phyloP scores from a whole-genome alignment of 37 sponge, comb jelly and placozoan genomes.

The Haliclona indistincta region DNA sequence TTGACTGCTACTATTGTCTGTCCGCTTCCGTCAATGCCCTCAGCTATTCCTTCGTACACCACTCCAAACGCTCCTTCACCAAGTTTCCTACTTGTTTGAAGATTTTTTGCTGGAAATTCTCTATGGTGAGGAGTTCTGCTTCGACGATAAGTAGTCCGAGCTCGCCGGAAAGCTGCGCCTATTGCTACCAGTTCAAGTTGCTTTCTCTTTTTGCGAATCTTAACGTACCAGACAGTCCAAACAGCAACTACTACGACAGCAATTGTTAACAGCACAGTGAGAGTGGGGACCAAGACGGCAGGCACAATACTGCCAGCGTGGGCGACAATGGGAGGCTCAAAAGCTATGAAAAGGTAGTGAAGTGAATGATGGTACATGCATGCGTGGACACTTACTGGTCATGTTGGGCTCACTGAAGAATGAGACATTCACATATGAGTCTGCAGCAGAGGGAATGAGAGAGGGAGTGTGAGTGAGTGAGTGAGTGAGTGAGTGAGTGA shows the following conservation, averaged over 20 bases:
- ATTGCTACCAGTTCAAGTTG: conserved; percentile 19
- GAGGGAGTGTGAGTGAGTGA: too few species aligned
- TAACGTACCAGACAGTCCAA: conserved; percentile 28
- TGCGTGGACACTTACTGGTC: too few species aligned
- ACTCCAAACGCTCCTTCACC: conserved; percentile 73
- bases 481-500: too few species aligned
- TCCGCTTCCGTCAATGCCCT: conserved; percentile 11
- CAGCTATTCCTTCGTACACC: conserved; percentile 40
- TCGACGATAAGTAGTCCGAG: background rate
- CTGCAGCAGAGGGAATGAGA: too few species aligned
- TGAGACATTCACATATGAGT: too few species aligned
- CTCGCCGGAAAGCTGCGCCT: conserved; percentile 15
- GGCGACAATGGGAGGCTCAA: too few species aligned
- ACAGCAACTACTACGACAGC: background rate
- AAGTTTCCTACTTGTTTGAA: conserved; percentile 19
- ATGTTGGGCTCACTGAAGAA: too few species aligned
- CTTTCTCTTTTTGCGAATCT: background rate
- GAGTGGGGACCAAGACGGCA: background rate
- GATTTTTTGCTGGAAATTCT: conserved; percentile 35
- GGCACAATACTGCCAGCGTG: too few species aligned
- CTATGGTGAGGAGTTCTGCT: conserved; percentile 33
- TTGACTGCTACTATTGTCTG: conserved; percentile 54
- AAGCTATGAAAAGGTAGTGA: too few species aligned
- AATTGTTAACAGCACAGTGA: background rate
- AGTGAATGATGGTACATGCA: too few species aligned